Base-by-base conservation (phyloP, 2,888 invertebrate genomes). In the Hemistola chrysoprasaria region DNA sequence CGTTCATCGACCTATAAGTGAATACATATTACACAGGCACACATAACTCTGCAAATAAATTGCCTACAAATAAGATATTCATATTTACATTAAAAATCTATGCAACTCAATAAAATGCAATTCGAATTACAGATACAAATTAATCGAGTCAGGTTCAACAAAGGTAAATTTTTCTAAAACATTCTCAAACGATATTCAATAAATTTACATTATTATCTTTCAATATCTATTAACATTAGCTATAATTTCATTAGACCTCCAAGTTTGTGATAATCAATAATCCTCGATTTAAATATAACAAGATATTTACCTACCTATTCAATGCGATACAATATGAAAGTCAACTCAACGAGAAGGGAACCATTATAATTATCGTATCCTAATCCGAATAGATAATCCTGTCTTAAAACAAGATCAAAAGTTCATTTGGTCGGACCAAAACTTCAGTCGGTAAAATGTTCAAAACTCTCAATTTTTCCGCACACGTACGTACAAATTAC, bases 161-260 rank as follows among this genome's bases (percentile, higher is more conserved):
- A 76, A 88, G 86, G 88, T 88, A 88, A 83, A 88, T 87, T 88
- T 87, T 81, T 88, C 88, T 88, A 88, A 87, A 87, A 88, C 82
- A 83, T 72, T 81, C 75, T 77, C 64, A 79, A 86, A 84, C 80
- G 70, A 82, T 84, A 81, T 68, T 68, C 62, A 71, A 68, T 71
- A 74, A 78, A 73, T 77, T 80, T 85, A 86, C 79, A 85, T 72
- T 71, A 68, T 64, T 78, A 79, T 83, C 65, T 78, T 85, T 79
- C 72, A 80, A 78, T 81, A 84, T 66, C 79, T 86, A 82, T 85
- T 84, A 88, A 87, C 85, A 83, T 86, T 84, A 84, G 79, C 83
- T 86, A 87, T 86, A 86, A 78, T 85, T 53, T 84, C 80, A 78
- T 84, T 78, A 82, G 82, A 84, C 78, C 77, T 80, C 72, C 78